Base-by-base conservation (phyloP, 2,113 vertebrate genomes). In the Lycocorax pyrrhopterus region DNA sequence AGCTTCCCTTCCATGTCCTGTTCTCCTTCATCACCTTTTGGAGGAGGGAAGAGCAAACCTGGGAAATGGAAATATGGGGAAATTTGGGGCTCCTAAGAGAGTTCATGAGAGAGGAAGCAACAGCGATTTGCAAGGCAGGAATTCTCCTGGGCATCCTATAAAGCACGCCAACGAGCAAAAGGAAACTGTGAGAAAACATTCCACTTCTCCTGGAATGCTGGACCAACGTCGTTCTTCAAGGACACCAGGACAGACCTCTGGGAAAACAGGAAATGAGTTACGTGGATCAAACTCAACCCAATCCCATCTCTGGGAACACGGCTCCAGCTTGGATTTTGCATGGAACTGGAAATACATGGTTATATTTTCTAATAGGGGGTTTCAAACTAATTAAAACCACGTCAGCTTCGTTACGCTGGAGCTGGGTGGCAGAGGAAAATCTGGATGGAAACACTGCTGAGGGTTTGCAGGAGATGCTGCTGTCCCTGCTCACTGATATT, bases 401-500 rank as follows among this genome's bases (percentile, higher is more conserved):
- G 0, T 32, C 75, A 60, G 16, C 23, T 67, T 62, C 3, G 5
- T 84, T 56, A 56, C 1, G 9, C 3, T 55, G 79, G 84, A 63
- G 72, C 51, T 87, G 86, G 68, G 68, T 72, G 89, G 56, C 73
- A 71, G 43, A 52, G 30, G 23, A 52, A 72, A 60, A 90, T 47
- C 23, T 58, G 58, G 64, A 33, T 60, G 74, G 53, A 63, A 87
- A 43, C 32, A 21, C 27, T 62, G 63, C 39, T 52, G 41, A 51
- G 58, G 4, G 9, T 13, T 30, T 79, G 23, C 23, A 44, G 37
- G 49, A 83, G 59, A 43, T 68, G 64, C 41, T 60, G 44, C n/a
- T 2, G 2, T 8, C 44, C 41, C 53, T 2, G 1, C 8, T 33
- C 0, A 0, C 13, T 0, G 2, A 43, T 19, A 20, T n/a, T 84